Conservation (phyloP, 2,113 vertebrate species). For the Tetrao urogallus region DNA sequence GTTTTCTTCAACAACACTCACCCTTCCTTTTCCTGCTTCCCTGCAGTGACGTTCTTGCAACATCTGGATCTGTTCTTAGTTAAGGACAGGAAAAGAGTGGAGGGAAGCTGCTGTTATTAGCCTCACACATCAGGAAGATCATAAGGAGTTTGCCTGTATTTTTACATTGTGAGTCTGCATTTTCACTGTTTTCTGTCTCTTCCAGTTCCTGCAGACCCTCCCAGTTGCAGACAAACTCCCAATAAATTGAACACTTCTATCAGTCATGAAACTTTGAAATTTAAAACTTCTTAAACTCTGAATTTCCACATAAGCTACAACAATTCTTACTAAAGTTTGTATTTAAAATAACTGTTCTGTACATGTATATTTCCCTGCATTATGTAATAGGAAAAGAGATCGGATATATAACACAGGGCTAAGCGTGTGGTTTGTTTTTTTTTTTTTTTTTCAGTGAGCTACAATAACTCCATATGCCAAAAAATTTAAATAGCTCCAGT, state of each 20-base stretch:
- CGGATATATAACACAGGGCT: conserved; percentile 17
- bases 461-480: conserved; percentile 52
- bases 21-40: conserved; percentile 49
- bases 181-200: conserved; percentile 79
- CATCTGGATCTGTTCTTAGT: conserved; percentile 71
- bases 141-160: conserved; percentile 64
- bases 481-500: conserved; percentile 40
- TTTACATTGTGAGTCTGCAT: conserved; percentile 72
- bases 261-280: conserved; percentile 20
- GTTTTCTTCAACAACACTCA: conserved; percentile 2
- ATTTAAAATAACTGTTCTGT: conserved; percentile 53
- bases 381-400: conserved; percentile 39
- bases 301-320: conserved; percentile 25
- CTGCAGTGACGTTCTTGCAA: conserved; percentile 33
- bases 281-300: conserved; percentile 43
- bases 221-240: conserved; percentile 67
- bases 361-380: conserved; percentile 34
- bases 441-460: conserved; percentile 35
- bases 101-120: conserved; percentile 70
- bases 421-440: background rate
- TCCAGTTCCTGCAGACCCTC: conserved; percentile 79
- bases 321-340: conserved; percentile 23
- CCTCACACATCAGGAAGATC: conserved; percentile 80
- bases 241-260: conserved; percentile 78
- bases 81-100: conserved; percentile 81